Percentiles rank a stretch among this genome's conserved stretches.
Evolutionary conservation across 2,888 invertebrate genomes (phyloP).

Genomic region (Griposia aprilina): DNA sequence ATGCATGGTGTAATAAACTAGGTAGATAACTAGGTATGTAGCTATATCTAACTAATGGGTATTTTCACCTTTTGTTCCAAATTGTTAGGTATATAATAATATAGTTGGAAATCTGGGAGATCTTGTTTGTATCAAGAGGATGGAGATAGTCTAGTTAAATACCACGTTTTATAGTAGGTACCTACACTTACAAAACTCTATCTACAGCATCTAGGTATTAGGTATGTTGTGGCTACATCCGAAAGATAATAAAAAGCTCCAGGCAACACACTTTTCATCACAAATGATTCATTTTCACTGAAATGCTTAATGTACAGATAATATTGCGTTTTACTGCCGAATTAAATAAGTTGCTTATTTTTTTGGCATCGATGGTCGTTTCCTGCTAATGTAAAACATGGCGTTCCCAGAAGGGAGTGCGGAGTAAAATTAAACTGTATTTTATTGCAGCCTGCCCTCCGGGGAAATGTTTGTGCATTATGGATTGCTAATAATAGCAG

Average conservation of each 20-base stretch:
- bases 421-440: slow-evolving; percentile 61
- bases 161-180: background rate
- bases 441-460: slow-evolving; percentile 56
- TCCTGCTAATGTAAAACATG: slow-evolving; percentile 51
- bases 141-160: slow-evolving; percentile 13
- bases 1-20: slow-evolving; percentile 30
- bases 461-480: slow-evolving; percentile 52
- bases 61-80: slow-evolving; percentile 57
- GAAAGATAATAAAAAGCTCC: slow-evolving; percentile 11
- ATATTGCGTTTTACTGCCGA: slow-evolving; percentile 46
- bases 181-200: background rate
- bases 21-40: slow-evolving; percentile 1
- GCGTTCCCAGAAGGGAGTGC: slow-evolving; percentile 54
- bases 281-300: slow-evolving; percentile 21
- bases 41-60: slow-evolving; percentile 50
- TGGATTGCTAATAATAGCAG: slow-evolving; percentile 51
- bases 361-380: slow-evolving; percentile 47
- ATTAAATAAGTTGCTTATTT: slow-evolving; percentile 56
- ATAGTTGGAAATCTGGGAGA: slow-evolving; percentile 20
- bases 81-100: slow-evolving; percentile 19
- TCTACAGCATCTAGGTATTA: background rate
- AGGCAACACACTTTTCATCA: slow-evolving; percentile 16
- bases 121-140: slow-evolving; percentile 29
- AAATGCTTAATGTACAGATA: slow-evolving; percentile 44
- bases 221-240: background rate